Evolutionary conservation across 2,888 invertebrate genomes (phyloP), one percentile per base, ranked within the genome.

Genomic region (Hydraecia micacea): DNA sequence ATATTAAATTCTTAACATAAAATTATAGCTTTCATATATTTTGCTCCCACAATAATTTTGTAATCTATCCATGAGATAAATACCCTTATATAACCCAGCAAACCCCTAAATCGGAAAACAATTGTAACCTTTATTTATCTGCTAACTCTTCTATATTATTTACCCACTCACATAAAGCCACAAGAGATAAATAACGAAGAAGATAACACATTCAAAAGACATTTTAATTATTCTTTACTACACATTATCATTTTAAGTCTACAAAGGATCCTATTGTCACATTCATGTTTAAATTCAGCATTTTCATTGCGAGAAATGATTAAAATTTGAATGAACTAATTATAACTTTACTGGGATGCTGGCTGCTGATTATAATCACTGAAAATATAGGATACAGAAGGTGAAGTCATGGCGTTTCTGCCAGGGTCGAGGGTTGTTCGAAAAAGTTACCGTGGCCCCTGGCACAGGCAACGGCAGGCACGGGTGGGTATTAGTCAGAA

Each of bases 281-380:
- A 78, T 66, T 71, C 32, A 46, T 79, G 67, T 79, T 79, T 74
- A 68, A 79, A 75, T 69, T 67, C n/a, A 65, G 63, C 63, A 75
- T 79, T 78, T 72, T 77, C 80, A 86, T 75, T 80, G 74, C 70
- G 73, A 62, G 71, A 42, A 77, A 81, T 81, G 80, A 82, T 80
- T 85, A 85, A 83, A 87, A 88, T 88, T 84, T 71, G 80, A 82
- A 82, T 81, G 76, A 69, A 80, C 85, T 88, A 82, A 88, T 87
- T 87, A 88, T 86, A 82, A 88, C 87, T 86, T 87, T 69, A 73
- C 79, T 67, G 55, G 62, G 36, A 46, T 60, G 46, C 49, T 73
- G 52, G 28, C 60, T 36, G 36, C 52, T 69, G 63, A 36, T 36
- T 75, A n/a, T 46, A 55, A 55, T 39, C 66, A 67, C 7, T 7